Percentiles rank a stretch among this genome's conserved stretches.
These are phyloP conservation scores for Drosophila repleta DNA, from an alignment of 1,140 invertebrate genomes.

Conservation along the genomic window DNA sequence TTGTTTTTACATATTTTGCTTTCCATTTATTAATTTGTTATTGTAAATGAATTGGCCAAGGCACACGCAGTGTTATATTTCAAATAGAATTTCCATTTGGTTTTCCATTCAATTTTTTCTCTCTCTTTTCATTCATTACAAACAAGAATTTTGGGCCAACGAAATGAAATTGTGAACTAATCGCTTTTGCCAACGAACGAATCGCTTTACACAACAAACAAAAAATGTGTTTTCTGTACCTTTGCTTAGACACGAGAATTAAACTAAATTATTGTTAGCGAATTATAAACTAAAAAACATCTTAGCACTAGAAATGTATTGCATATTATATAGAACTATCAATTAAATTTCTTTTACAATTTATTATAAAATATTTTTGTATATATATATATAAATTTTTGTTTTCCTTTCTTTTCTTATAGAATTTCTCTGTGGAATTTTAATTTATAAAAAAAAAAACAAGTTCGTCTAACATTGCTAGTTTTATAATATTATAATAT, in stretches of 20 bases:
- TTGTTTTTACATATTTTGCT: conserved; percentile 58
- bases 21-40: conserved; percentile 77
- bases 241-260: conserved; percentile 62
- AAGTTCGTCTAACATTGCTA: conserved; percentile 72
- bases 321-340: conserved; percentile 47
- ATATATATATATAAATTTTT: conserved; percentile 31
- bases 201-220: conserved; percentile 52
- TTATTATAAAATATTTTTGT: conserved; percentile 13
- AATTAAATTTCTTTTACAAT: conserved; percentile 39
- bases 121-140: conserved; percentile 17
- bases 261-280: conserved; percentile 76
- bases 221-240: conserved; percentile 55
- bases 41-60: conserved; percentile 77
- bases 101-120: conserved; percentile 1
- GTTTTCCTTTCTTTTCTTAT: conserved; percentile 19
- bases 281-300: conserved; percentile 79
- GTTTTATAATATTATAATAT: conserved; percentile 36
- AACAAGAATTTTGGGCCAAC: conserved; percentile 46
- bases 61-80: conserved; percentile 60
- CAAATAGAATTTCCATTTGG: conserved; percentile 22
- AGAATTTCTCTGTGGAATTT: conserved; percentile 64
- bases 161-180: conserved; percentile 33
- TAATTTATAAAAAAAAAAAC: conserved; percentile 42
- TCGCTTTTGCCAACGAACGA: conserved; percentile 30
- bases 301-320: conserved; percentile 71